A percentile compares a stretch with the other conserved stretches of the same genome.
Evolutionary conservation across 2,888 invertebrate species (phyloP).

Genomic region (Cantharis rustica): DNA sequence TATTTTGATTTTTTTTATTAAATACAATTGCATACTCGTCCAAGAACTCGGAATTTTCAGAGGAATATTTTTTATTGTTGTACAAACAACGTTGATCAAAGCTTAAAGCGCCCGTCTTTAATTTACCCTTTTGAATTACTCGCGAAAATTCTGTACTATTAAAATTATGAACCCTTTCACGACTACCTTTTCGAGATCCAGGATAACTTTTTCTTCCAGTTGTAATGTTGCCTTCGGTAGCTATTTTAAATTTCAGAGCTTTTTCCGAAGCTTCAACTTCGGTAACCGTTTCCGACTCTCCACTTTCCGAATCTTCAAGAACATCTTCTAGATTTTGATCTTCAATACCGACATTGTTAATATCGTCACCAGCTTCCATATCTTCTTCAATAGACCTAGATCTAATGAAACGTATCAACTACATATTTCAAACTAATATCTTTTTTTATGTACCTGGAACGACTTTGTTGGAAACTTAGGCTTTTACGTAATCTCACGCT

Average conservation of each 20-base stretch:
- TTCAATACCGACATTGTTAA: constrained; percentile 44
- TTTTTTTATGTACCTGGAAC: constrained; percentile 48
- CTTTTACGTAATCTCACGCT: constrained; percentile 62
- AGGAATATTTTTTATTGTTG: constrained; percentile 50
- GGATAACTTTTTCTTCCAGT: constrained; percentile 67
- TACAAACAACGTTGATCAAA: constrained; percentile 46
- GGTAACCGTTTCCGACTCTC: constrained; percentile 70
- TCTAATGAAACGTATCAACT: constrained; percentile 37
- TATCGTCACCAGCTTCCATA: constrained; percentile 52
- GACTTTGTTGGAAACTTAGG: constrained; percentile 54
- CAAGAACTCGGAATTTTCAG: constrained; percentile 53
- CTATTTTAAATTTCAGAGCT: constrained; percentile 76
- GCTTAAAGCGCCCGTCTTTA: constrained; percentile 49
- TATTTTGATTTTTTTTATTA: constrained; percentile 46
- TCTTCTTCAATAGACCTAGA: constrained; percentile 57
- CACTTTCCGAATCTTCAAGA: constrained; percentile 63
- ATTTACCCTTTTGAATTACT: constrained; percentile 58
- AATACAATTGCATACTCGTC: constrained; percentile 51
- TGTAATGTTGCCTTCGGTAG: constrained; percentile 64
- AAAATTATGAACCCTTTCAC: constrained; percentile 61
- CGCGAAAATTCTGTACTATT: constrained; percentile 57
- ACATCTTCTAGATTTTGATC: constrained; percentile 58
- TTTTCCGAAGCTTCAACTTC: constrained; percentile 77
- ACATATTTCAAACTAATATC: not conserved
- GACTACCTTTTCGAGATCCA: constrained; percentile 70